These are phyloP conservation scores for Engraulis encrasicolus DNA, from an alignment of 2,113 vertebrate genomes.

Conservation along the genomic window DNA sequence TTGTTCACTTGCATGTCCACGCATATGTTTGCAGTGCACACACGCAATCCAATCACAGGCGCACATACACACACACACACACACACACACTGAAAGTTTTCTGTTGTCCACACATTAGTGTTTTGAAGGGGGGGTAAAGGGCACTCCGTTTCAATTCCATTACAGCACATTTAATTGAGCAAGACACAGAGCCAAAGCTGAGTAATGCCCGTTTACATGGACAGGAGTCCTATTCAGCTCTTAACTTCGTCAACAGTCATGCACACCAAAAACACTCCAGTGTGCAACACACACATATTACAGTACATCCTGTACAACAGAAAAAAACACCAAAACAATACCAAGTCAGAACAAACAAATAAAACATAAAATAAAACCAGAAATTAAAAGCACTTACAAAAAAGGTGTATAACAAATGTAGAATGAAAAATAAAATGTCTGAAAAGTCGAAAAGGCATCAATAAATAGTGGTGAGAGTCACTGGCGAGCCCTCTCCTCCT, in stretches of 20 bases:
- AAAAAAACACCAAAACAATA: background rate
- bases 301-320: slow-evolving; percentile 17
- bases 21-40: background rate
- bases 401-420: slow-evolving; percentile 46
- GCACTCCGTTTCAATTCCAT: background rate
- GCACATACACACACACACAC: background rate
- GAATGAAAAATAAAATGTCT: slow-evolving; percentile 59
- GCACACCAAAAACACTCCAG: background rate
- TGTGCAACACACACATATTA: background rate
- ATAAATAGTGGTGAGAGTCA: slow-evolving; percentile 93
- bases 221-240: background rate
- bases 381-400: slow-evolving; percentile 20
- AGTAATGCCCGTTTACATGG: background rate
- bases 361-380: background rate
- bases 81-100: background rate
- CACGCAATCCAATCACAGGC: background rate
- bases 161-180: slow-evolving; percentile 2
- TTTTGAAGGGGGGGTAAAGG: background rate
- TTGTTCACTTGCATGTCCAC: too few species aligned
- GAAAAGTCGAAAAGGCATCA: slow-evolving; percentile 85
- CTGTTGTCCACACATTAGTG: background rate
- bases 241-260: background rate
- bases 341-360: background rate
- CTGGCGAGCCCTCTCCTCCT: slow-evolving; percentile 53
- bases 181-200: background rate